phyloP scores from a whole-genome alignment of 2,888 invertebrate species.

The Xanthia icteritia region DNA sequence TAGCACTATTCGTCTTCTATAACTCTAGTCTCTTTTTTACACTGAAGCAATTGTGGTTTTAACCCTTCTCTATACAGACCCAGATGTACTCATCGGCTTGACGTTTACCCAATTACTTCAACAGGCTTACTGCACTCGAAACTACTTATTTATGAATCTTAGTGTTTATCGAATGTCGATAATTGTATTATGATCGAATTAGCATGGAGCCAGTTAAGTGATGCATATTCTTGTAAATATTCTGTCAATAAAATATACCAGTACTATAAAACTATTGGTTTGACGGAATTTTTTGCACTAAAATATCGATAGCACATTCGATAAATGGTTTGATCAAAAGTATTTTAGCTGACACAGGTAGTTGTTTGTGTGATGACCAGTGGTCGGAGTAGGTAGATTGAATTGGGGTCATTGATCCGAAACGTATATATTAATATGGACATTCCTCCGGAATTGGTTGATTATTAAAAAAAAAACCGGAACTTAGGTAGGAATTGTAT shows the following conservation, averaged over 20 bases:
- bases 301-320: conserved; percentile 23
- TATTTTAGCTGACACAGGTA: conserved; percentile 16
- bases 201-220: not conserved
- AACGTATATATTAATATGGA: too few species aligned
- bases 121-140: conserved; percentile 25
- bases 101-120: not conserved
- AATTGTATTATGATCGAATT: not conserved
- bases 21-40: conserved; percentile 9
- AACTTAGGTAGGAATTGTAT: too few species aligned
- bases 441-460: too few species aligned
- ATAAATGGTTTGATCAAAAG: conserved; percentile 18
- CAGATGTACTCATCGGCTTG: not conserved
- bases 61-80: not conserved
- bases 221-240: conserved; percentile 14
- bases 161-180: conserved; percentile 42
- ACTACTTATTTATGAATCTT: conserved; percentile 18
- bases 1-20: not conserved
- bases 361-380: not conserved
- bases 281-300: conserved; percentile 14
- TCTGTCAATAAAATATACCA: conserved; percentile 10
- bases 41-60: not conserved
- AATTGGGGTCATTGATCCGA: too few species aligned
- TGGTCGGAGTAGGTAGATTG: too few species aligned
- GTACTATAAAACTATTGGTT: conserved; percentile 24
- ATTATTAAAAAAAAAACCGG: too few species aligned